These are phyloP conservation scores for Calidris pugnax DNA, from an alignment of 2,113 vertebrate genomes.

Conservation along the genomic window DNA sequence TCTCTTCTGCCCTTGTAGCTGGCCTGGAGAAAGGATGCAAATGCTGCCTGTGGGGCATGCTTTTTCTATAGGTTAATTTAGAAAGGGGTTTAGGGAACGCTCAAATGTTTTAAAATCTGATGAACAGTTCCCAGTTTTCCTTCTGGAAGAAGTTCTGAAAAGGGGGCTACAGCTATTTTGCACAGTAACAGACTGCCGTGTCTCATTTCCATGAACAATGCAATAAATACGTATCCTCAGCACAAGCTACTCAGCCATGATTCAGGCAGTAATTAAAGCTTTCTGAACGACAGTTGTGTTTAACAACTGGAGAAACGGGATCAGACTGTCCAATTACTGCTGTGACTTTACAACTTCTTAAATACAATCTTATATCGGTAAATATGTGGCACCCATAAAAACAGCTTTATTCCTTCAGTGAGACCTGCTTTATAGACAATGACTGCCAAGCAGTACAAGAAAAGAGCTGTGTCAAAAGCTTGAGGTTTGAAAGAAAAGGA, in stretches of 20 bases:
- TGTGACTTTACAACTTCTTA: background rate
- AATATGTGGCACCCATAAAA: background rate
- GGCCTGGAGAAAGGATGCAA: background rate
- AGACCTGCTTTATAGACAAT: background rate
- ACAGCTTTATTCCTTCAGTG: background rate
- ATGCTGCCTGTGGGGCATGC: background rate
- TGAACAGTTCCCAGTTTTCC: background rate
- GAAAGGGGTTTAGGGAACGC: background rate
- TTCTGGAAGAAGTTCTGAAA: background rate
- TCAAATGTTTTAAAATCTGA: background rate
- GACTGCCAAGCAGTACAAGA: background rate
- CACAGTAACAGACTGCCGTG: background rate
- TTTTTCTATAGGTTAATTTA: background rate
- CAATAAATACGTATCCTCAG: background rate
- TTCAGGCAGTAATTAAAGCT: background rate
- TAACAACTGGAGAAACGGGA: conserved; percentile 21
- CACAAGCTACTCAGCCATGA: background rate
- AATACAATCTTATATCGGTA: background rate
- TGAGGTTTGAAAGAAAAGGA: background rate
- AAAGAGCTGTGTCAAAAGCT: background rate
- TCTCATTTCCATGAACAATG: background rate
- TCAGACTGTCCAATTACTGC: conserved; percentile 1
- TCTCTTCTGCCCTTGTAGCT: background rate
- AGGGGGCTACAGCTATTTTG: background rate
- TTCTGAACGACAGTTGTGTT: background rate